Evolutionary conservation across 2,113 vertebrate genomes (phyloP), one percentile per base, ranked within the genome.

Genomic region (Morphnarchus princeps): DNA sequence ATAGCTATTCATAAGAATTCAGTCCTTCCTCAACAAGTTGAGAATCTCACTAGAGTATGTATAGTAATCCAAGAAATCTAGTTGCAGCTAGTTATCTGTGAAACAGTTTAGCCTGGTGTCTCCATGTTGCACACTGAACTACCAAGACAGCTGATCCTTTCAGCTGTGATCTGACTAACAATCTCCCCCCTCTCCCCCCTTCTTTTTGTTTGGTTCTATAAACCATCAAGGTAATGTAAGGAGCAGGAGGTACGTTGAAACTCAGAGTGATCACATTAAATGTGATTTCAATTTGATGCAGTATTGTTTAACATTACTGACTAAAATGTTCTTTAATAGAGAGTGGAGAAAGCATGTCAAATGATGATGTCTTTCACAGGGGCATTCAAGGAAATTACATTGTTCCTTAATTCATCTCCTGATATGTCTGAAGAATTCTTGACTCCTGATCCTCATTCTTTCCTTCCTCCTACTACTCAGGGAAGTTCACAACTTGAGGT

Each of bases 361-460:
- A 45, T 86, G 38, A 4, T 94, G 6, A 16, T 57, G 72, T 95
- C 28, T 50, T 50, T 92, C 45, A 66, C 86, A 98, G 98, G 91
- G 72, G 10, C 86, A 29, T 45, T 78, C 87, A 6, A 16, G 70
- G 42, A 87, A 82, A 40, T 95, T 94, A 5, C 13, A 47, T 76
- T 59, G 55, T 92, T 98, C 93, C 42, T 67, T 40, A 61, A 89
- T 73, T 97, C 96, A 82, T 95, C 95, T 87, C 88, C 92, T 63
- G 96, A 95, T 31, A 95, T 29, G 52, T 54, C 95, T 72, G 97
- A 98, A 93, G 97, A 98, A 92, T 98, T 97, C 97, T 94, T 97
- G 58, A 97, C 98, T 96, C 82, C 95, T 76, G 89, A 98, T 50
- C 15, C 69, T 59, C 96, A 96, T 70, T 92, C 82, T 88, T 96